Conservation (phyloP, 2,797 vertebrate genomes). For the Sebastes trivittatus region DNA sequence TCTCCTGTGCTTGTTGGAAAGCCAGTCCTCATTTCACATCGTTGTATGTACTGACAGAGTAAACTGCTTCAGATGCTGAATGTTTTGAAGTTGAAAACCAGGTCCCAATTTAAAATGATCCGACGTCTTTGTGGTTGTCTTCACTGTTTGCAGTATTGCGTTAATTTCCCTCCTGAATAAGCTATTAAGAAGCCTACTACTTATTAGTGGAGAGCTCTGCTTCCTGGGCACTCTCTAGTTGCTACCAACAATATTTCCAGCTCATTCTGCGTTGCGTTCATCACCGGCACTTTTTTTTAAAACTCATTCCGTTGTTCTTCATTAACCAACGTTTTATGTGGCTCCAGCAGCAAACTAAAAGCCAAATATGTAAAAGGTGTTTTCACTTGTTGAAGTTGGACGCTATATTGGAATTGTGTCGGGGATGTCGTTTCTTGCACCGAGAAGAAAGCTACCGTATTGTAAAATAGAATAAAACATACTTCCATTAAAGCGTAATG, state of each 20-base stretch:
- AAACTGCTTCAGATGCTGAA: background rate
- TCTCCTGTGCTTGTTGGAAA: background rate
- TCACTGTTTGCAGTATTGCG: background rate
- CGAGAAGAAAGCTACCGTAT: background rate
- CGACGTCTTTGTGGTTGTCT: background rate
- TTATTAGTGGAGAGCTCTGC: background rate
- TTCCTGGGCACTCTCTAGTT: background rate
- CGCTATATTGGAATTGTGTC: background rate
- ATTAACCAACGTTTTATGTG: background rate
- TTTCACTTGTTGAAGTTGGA: background rate
- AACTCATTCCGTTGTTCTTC: no score
- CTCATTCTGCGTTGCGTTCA: background rate
- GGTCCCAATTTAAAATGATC: background rate
- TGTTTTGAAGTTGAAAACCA: background rate
- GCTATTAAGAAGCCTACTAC: background rate
- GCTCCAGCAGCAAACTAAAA: background rate
- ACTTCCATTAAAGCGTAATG: background rate
- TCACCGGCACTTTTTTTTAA: background rate
- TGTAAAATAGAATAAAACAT: background rate
- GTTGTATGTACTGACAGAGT: background rate
- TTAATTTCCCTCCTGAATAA: background rate
- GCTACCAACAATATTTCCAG: background rate
- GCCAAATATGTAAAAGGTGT: background rate
- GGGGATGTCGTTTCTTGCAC: background rate
- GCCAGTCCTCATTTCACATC: background rate